Base-by-base conservation (phyloP, 1,140 invertebrate genomes). In the Pteromalus puparum region DNA sequence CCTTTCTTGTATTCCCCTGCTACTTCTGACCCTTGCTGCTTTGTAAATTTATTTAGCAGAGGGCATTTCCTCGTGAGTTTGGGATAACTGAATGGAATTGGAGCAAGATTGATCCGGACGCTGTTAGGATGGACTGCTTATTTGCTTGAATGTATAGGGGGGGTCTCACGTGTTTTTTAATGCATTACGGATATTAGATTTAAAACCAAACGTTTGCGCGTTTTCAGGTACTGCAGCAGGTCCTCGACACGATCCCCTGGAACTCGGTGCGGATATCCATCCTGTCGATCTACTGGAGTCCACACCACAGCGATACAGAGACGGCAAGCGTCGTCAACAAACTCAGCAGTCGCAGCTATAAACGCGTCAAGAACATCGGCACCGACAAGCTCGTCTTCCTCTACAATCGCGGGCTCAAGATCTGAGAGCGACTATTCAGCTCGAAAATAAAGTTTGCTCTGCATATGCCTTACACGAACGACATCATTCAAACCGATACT, bases 231-330 rank as follows among this genome's bases (percentile, higher is more conserved):
- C 81, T 80, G 80, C 87, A 86, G 13, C 87, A 93, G 92, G 90
- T 93, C 7, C 89, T 93, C 53, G 92, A 93, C 77, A 92, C 92
- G 68, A 92, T 93, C 68, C 92, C 92, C 18, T 93, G 92, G 92
- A 91, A 93, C 24, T 87, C 89, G 80, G 90, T 92, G 77, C 90
- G 90, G 82, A 92, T 93, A 91, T 92, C 90, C 10, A 87, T 91
- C 38, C 78, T 93, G 74, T 92, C 92, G 67, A 92, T 93, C 61
- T 90, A 92, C 15, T 92, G 91, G 91, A 91, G 89, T 78, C 73
- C 88, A 61, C 90, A 92, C 74, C 91, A 91, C 46, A 92, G 87
- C 46, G 90, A 92, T 24, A 38, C 81, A 0, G 92, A 93, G 68
- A 91, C 89, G 18, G 90, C 90, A 82, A 90, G 70, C 85, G 89